phyloP scores from a whole-genome alignment of 2,797 vertebrate species.

The Peromyscus nudipes region DNA sequence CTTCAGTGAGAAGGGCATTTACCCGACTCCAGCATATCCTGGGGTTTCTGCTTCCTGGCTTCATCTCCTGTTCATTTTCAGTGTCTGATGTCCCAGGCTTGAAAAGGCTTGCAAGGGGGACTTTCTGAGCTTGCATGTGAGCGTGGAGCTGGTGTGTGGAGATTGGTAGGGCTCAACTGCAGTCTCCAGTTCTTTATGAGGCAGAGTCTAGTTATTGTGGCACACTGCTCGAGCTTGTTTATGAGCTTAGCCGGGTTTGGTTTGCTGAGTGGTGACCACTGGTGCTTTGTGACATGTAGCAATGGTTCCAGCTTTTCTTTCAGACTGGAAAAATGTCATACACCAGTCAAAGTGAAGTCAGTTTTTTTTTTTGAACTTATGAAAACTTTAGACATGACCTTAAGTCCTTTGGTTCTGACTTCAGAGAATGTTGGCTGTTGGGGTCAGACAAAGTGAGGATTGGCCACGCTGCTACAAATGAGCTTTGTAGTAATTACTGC shows the following conservation, averaged over 20 bases:
- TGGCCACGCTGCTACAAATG: constrained; percentile 53
- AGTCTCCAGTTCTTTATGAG: constrained; percentile 7
- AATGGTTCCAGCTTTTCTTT: constrained; percentile 47
- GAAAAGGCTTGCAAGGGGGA: constrained; percentile 5
- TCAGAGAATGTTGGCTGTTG: constrained; percentile 47
- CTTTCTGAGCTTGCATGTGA: constrained; percentile 32
- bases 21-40: constrained; percentile 29
- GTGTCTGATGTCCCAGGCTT: constrained; percentile 9
- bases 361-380: neutral
- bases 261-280: constrained; percentile 58
- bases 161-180: neutral
- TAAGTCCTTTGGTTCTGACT: constrained; percentile 48
- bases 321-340: constrained; percentile 23
- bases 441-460: constrained; percentile 61
- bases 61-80: constrained; percentile 45
- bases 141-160: neutral
- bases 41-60: neutral
- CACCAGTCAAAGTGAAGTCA: constrained; percentile 31
- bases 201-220: neutral
- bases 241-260: constrained; percentile 50
- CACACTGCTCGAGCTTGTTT: constrained; percentile 8
- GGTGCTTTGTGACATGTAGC: constrained; percentile 62
- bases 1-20: constrained; percentile 40
- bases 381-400: constrained; percentile 46
- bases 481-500: constrained; percentile 67